Evolutionary conservation across 2,888 invertebrate genomes (phyloP), one percentile per base, ranked within the genome.

Genomic region (Nowickia ferox): DNA sequence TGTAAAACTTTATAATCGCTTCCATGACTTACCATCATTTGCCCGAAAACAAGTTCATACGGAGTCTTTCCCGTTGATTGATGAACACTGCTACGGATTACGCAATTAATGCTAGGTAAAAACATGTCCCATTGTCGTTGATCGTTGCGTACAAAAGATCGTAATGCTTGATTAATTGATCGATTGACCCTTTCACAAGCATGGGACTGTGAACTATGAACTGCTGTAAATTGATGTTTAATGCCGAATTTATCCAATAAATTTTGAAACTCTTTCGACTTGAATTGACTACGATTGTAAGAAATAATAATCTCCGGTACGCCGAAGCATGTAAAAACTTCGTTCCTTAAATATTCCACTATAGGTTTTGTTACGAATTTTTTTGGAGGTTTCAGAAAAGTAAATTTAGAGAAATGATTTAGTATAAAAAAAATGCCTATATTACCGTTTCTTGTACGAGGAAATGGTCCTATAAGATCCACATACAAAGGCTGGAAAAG

Each of bases 321-420:
- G 9, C 63, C 74, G 53, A 6, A 75, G n/a, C 63, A 61, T 1
- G 19, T 40, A 15, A 75, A 63, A 15, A 61, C 51, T 13, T 63
- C 63, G 13, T 59, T 51, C 2, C 10, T 75, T 9, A 75, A 17
- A 19, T 53, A 63, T 9, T 61, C 61, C 1, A 63, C 9, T 1
- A 51, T 48, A 17, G 38, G 38, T 15, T 63, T 63, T 0, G 74
- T 15, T 1, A 17, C 1, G 53, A 63, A 48, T 48, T 59, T 59
- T n/a, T 9, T 55, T 1, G 57, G 22, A 2, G 69, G 69, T 13
- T 44, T 71, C 10, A 71, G 42, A 42, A 55, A 71, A 1, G 68
- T 30, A 30, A 30, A 30, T 30, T 30, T 30, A 30, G 30, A 30
- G 30, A 30, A 30, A 30, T 30, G 30, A 17, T 69, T 53, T 1